Evolutionary conservation across 2,797 vertebrate genomes (phyloP).

Genomic region (Petrocephalus schoutedeni): DNA sequence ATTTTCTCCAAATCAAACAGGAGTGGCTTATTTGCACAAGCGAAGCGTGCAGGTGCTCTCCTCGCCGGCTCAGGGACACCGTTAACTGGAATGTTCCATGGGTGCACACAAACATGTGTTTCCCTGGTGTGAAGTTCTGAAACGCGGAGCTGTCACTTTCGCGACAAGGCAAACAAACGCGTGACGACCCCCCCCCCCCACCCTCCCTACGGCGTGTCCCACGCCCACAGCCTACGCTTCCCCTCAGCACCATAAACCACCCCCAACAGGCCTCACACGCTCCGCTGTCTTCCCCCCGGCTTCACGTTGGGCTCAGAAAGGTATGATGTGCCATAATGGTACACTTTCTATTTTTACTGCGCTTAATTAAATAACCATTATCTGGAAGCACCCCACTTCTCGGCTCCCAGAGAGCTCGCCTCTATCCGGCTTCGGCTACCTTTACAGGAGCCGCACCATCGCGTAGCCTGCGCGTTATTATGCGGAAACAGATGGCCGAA

Average conservation of each 20-base stretch:
- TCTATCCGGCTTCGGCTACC: neutral
- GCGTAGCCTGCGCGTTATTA: neutral
- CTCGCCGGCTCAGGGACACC: neutral
- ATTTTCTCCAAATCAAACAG: neutral
- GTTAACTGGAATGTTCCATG: neutral
- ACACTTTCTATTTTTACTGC: neutral
- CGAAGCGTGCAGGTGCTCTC: neutral
- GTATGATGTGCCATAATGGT: neutral
- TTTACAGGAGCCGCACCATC: neutral
- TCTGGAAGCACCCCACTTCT: neutral
- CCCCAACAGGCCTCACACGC: neutral
- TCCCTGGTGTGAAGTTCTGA: neutral
- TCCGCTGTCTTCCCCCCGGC: neutral
- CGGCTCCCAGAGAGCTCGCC: neutral
- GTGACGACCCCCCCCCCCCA: neutral
- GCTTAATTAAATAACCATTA: neutral
- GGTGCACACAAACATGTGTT: neutral
- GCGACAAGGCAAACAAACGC: neutral
- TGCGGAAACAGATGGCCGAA: conserved; percentile 4
- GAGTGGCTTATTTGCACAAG: neutral
- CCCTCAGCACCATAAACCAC: neutral
- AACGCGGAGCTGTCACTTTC: conserved; percentile 3
- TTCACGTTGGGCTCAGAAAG: neutral
- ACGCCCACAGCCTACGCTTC: neutral
- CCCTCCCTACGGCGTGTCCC: neutral